A percentile compares a stretch with the other conserved stretches of the same genome.
phyloP scores from a whole-genome alignment of 2,888 invertebrate genomes.

The Pollenia labialis region DNA sequence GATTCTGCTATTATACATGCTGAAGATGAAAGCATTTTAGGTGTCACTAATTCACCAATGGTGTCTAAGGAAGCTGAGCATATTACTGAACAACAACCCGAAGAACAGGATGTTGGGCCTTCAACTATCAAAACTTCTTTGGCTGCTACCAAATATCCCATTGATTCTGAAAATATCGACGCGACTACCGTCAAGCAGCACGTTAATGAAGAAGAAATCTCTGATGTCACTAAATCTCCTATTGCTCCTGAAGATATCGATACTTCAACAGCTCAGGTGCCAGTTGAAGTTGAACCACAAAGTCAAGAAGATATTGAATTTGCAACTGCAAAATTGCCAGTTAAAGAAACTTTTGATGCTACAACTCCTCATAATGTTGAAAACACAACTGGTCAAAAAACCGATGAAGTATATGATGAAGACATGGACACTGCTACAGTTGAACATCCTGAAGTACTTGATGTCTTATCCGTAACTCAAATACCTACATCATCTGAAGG shows the following conservation, averaged over 20 bases:
- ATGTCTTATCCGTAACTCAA: slow-evolving; percentile 17
- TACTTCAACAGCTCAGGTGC: neutral
- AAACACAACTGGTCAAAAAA: neutral
- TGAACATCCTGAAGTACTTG: slow-evolving; percentile 31
- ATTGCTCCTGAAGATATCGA: slow-evolving; percentile 23
- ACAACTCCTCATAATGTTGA: slow-evolving; percentile 12
- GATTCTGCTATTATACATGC: neutral
- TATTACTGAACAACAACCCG: slow-evolving; percentile 32
- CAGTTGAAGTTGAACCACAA: neutral
- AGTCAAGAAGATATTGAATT: slow-evolving; percentile 29
- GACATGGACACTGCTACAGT: slow-evolving; percentile 15
- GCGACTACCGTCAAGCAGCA: neutral
- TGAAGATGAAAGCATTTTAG: neutral
- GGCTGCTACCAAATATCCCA: neutral
- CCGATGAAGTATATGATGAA: neutral
- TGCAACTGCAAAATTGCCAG: slow-evolving; percentile 9
- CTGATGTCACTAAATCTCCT: slow-evolving; percentile 18
- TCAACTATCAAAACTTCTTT: slow-evolving; percentile 21
- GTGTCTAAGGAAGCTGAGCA: neutral
- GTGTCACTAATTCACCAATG: neutral
- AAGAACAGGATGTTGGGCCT: slow-evolving; percentile 26
- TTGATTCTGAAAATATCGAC: slow-evolving; percentile 19
- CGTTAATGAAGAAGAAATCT: slow-evolving; percentile 21
- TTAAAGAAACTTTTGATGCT: slow-evolving; percentile 20
- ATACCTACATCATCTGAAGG: slow-evolving; percentile 1